Conservation (phyloP, 1,140 invertebrate species). For the Sminthurides bifidus region DNA sequence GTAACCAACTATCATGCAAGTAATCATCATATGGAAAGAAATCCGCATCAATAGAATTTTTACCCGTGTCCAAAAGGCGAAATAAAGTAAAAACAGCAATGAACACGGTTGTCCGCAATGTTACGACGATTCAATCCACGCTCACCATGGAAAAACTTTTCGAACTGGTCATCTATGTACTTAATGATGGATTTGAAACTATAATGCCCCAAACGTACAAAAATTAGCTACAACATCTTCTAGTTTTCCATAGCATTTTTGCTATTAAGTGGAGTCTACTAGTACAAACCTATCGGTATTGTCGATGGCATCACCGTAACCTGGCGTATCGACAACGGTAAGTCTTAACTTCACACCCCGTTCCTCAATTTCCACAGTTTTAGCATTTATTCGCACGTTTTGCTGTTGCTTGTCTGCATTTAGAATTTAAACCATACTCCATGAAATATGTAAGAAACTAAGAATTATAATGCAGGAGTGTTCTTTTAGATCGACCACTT, state of each 20-base stretch:
- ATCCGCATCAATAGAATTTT: background rate
- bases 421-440: background rate
- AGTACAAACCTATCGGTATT: conserved; percentile 90
- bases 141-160: conserved; percentile 78
- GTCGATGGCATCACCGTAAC: conserved; percentile 98
- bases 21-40: background rate
- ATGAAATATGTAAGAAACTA: background rate
- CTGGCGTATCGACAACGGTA: conserved; percentile 92
- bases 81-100: conserved; percentile 98
- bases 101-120: conserved; percentile 76
- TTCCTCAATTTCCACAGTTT: conserved; percentile 88
- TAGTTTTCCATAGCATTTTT: no score
- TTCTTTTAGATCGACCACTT: conserved; percentile 30
- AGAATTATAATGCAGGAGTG: background rate
- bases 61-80: conserved; percentile 87
- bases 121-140: conserved; percentile 72
- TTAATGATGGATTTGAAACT: conserved; percentile 79
- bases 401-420: conserved; percentile 68
- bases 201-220: no score
- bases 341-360: conserved; percentile 75
- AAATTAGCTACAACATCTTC: no score
- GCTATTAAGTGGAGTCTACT: no score
- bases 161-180: conserved; percentile 90
- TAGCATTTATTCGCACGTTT: conserved; percentile 78
- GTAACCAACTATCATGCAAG: background rate